A percentile compares a stretch with the other conserved stretches of the same genome.
phyloP scores from a whole-genome alignment of 1,140 invertebrate genomes.

The Gonatopus flavifemur region DNA sequence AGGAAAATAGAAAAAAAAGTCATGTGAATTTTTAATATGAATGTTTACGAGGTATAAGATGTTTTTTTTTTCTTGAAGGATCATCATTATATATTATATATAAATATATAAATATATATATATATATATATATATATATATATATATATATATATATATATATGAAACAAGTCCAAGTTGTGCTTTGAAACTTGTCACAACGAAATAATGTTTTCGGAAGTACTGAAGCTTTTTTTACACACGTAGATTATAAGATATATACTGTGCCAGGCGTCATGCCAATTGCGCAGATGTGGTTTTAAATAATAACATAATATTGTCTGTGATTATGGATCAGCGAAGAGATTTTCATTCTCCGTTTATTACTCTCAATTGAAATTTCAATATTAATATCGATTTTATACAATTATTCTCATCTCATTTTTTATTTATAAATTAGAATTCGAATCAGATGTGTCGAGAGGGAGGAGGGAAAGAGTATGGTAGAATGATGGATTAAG shows the following conservation, averaged over 20 bases:
- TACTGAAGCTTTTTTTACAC: constrained; percentile 45
- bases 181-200: constrained; percentile 17
- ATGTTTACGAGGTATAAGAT: not conserved
- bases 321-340: constrained; percentile 47
- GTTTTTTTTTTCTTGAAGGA: not conserved
- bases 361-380: too few relatives aligned
- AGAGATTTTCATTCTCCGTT: constrained; percentile 8
- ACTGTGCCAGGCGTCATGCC: constrained; percentile 41
- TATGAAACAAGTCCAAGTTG: not conserved
- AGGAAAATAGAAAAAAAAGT: too few relatives aligned
- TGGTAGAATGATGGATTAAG: not conserved
- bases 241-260: constrained; percentile 49
- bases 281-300: constrained; percentile 14
- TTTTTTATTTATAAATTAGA: not conserved
- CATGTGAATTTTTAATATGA: too few relatives aligned
- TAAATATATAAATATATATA: not conserved
- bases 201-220: constrained; percentile 17
- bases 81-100: not conserved
- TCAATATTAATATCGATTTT: too few relatives aligned
- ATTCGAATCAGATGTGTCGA: not conserved
- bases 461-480: not conserved
- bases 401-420: not conserved
- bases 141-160: not conserved
- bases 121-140: not conserved
- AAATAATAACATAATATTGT: constrained; percentile 40